Evolutionary conservation across 2,888 invertebrate species (phyloP), one percentile per base, ranked within the genome.

Genomic region (Labia minor): DNA sequence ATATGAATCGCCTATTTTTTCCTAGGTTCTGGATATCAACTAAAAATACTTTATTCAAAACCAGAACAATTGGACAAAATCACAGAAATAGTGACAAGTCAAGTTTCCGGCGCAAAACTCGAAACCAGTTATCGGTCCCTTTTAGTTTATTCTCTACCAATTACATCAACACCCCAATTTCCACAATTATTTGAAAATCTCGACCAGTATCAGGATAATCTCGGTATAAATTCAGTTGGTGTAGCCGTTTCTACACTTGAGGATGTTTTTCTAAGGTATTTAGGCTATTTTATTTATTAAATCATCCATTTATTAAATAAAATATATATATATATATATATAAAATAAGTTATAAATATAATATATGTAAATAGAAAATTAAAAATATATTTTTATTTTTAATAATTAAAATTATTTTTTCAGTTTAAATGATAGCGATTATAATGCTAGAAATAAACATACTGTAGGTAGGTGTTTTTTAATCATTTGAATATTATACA

Each of bases 241-340:
- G 85, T 95, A 0, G 89, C 92, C 0, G 85, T 92, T 18, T 92
- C 95, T 0, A 94, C 95, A 0, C 81, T 97, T 73, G 96, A 97
- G 76, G 95, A 96, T 77, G 95, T 97, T 1, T 95, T 94, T 76
- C 76, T 95, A 65, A 89, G 85, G 90, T 89, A 74, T n/a, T n/a
- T n/a, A n/a, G n/a, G n/a, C n/a, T n/a, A n/a, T n/a, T n/a, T n/a
- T n/a, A n/a, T n/a, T n/a, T n/a, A n/a, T n/a, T n/a, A n/a, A n/a
- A n/a, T n/a, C n/a, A n/a, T n/a, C n/a, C n/a, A n/a, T n/a, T n/a
- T n/a, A n/a, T n/a, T n/a, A n/a, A n/a, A n/a, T n/a, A n/a, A n/a
- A n/a, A n/a, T n/a, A n/a, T n/a, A n/a, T n/a, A n/a, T n/a, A n/a
- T n/a, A n/a, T n/a, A n/a, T n/a, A n/a, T n/a, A n/a, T n/a, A n/a